phyloP scores from a whole-genome alignment of 2,113 vertebrate species.

The Psettodes erumei region DNA sequence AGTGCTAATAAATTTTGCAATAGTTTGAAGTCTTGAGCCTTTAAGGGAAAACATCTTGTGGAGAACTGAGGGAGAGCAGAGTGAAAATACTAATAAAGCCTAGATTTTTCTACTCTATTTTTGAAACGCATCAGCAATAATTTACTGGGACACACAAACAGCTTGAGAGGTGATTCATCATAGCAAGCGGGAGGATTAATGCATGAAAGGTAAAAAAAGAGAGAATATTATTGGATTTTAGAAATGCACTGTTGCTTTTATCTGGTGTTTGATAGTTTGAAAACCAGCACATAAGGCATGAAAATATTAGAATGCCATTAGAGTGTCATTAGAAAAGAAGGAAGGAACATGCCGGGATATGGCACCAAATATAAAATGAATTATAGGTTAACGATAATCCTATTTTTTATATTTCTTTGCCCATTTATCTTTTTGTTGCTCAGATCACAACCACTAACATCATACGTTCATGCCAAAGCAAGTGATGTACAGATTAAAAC shows the following conservation, averaged over 20 bases:
- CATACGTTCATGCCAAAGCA: background rate
- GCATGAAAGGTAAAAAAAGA: conserved; percentile 7
- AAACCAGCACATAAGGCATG: background rate
- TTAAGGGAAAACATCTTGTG: conserved; percentile 40
- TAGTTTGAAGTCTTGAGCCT: conserved; percentile 52
- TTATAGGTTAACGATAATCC: no score
- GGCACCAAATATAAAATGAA: background rate
- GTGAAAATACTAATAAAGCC: conserved; percentile 49
- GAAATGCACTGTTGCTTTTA: background rate
- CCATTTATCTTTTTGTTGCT: background rate
- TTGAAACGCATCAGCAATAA: conserved; percentile 41
- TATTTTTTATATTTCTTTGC: background rate
- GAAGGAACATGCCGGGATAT: no score
- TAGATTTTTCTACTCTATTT: conserved; percentile 34
- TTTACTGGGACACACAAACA: conserved; percentile 31
- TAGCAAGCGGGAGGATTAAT: conserved; percentile 25
- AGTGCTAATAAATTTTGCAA: conserved; percentile 56
- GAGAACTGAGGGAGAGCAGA: conserved; percentile 24
- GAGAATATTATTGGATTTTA: conserved; percentile 11
- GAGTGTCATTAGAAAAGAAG: no score
- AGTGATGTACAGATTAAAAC: background rate
- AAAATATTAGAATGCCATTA: no score
- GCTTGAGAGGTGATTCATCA: conserved; percentile 58
- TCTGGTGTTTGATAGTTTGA: background rate
- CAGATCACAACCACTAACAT: background rate